These are phyloP conservation scores for Neoitamus cyanurus DNA, from an alignment of 2,888 invertebrate genomes.

Conservation along the genomic window DNA sequence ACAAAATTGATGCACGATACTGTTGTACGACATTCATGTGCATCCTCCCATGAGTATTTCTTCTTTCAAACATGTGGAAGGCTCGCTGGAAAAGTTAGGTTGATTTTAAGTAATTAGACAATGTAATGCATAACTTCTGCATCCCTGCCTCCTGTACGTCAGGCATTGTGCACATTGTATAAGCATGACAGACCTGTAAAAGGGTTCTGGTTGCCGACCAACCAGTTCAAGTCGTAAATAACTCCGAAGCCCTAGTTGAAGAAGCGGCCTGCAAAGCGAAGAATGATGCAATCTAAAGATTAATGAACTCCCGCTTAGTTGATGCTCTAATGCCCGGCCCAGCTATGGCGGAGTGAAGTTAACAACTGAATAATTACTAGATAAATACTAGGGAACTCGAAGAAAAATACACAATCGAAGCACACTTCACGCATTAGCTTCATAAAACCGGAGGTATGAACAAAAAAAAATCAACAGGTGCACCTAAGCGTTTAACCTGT, in stretches of 20 bases:
- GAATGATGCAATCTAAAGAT: background rate
- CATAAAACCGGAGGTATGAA: background rate
- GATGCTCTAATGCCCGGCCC: background rate
- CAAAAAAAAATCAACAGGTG: background rate
- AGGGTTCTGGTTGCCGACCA: background rate
- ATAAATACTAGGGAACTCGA: background rate
- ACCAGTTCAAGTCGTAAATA: background rate
- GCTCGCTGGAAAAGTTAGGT: too few relatives aligned
- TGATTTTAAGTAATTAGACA: too few relatives aligned
- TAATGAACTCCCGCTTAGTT: background rate
- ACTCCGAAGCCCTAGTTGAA: background rate
- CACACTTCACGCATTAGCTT: background rate
- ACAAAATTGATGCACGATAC: too few relatives aligned
- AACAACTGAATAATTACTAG: background rate
- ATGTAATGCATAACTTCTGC: too few relatives aligned
- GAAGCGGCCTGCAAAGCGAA: background rate
- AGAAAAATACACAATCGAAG: background rate
- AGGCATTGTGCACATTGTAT: too few relatives aligned
- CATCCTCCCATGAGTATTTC: too few relatives aligned
- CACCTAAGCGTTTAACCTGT: background rate
- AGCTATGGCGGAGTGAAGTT: background rate
- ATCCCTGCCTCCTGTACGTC: too few relatives aligned
- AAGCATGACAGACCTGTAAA: too few relatives aligned
- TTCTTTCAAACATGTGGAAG: too few relatives aligned
- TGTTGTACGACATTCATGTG: too few relatives aligned